Evolutionary conservation across 2,888 invertebrate species (phyloP).

Genomic region (Rhimphoctona megacephalus): DNA sequence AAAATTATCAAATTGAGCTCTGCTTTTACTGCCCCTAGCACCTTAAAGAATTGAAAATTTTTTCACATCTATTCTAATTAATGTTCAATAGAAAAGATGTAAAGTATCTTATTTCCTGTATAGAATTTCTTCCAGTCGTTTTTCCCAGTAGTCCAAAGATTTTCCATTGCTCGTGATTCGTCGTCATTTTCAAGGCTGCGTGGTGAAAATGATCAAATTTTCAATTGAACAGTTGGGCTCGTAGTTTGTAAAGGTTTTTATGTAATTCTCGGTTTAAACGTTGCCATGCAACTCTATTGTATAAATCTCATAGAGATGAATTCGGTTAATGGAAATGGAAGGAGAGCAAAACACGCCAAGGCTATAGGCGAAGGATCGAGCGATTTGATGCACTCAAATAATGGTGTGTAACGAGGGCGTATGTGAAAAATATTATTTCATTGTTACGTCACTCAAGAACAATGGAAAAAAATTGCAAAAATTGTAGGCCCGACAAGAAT

Average conservation of each 20-base stretch:
- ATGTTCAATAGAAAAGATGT: background rate
- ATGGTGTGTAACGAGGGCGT: conserved; percentile 42
- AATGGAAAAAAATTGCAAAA: conserved; percentile 2
- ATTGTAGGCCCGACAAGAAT: background rate
- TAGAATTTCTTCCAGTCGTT: background rate
- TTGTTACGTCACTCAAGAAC: conserved; percentile 38
- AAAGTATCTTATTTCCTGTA: background rate
- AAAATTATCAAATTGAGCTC: too few species aligned
- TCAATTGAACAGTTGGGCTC: background rate
- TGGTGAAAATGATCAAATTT: background rate
- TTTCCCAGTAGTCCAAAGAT: background rate
- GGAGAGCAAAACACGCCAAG: conserved; percentile 14
- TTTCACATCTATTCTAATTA: background rate
- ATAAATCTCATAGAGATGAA: conserved; percentile 43
- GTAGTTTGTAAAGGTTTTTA: background rate
- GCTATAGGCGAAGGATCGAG: background rate
- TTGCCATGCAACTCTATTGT: conserved; percentile 20
- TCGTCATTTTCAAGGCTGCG: conserved; percentile 1
- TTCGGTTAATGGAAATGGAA: conserved; percentile 42
- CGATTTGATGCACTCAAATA: conserved; percentile 51
- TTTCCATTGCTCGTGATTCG: background rate
- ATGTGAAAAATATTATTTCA: conserved; percentile 49
- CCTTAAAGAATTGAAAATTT: background rate
- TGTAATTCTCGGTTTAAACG: conserved; percentile 11
- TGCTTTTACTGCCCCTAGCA: too few species aligned